Evolutionary conservation across 1,140 invertebrate genomes (phyloP), one percentile per base, ranked within the genome.

Genomic region (Brevipalpus yothersi): DNA sequence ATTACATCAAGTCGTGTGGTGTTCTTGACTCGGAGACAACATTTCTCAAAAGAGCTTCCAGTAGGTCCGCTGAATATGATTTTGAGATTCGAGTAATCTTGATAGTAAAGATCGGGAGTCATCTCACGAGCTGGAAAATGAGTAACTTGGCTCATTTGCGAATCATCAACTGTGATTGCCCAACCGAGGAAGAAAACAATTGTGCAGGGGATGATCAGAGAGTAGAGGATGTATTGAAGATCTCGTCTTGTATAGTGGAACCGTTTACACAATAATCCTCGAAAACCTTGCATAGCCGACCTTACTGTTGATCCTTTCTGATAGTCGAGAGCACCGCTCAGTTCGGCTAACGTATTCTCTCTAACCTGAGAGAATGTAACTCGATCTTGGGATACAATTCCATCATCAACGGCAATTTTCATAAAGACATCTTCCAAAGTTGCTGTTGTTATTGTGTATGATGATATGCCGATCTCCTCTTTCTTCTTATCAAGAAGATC

Each of bases 401-500:
- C n/a, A 17, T 51, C 49, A n/a, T 51, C n/a, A 5, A 19, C 49
- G 5, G 49, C n/a, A 51, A 51, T 19, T 15, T 51, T 51, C 13
- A 51, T 13, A 0, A 51, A 89, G 11, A 90, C 84, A 72, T 89
- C 83, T 68, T 89, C 86, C 66, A 90, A 75, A 0, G 85, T 87
- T 11, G 83, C 84, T 3, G 84, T 76, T 0, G 83, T 82, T 1
- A 86, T 78, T 1, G 85, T 84, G 63, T 84, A 83, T 23, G 80
- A 81, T 21, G 76, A 72, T 53, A 90, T 79, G 0, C 79, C 80
- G 9, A 86, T 68, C 41, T 75, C 65, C 0, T 69, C 66, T 61
- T 77, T 77, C 10, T 75, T 69, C 0, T 65, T 60, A 66, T 88
- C 83, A 23, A 89, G 66, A n/a, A 75, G 69, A 17, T 73, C 70